Percentiles rank a stretch among this genome's conserved stretches.
These are phyloP conservation scores for Amaurobius ferox DNA, from an alignment of 2,888 invertebrate genomes.

Conservation along the genomic window DNA sequence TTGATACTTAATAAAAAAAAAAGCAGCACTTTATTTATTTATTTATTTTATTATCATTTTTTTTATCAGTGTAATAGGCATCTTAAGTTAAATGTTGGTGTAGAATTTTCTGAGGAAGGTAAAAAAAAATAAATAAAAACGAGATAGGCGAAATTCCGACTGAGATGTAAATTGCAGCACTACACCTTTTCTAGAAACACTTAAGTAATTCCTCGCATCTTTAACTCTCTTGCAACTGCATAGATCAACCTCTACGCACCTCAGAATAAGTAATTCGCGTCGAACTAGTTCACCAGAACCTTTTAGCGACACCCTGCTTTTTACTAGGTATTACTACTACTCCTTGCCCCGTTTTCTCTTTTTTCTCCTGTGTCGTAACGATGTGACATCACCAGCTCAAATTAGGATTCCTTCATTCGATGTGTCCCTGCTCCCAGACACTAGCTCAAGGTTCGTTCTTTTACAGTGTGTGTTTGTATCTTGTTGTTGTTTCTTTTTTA, in stretches of 20 bases:
- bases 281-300: conserved; percentile 1
- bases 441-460: neutral
- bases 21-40: too few species aligned
- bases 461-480: too few species aligned
- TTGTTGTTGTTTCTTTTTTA: neutral
- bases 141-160: too few species aligned
- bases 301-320: neutral
- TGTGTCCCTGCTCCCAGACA: neutral
- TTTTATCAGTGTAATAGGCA: too few species aligned
- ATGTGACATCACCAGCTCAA: neutral
- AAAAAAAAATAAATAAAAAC: too few species aligned
- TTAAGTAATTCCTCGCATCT: neutral
- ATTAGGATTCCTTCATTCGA: neutral
- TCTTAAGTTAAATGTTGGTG: too few species aligned
- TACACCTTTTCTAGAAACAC: too few species aligned
- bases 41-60: too few species aligned
- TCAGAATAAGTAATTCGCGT: neutral
- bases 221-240: neutral
- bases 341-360: neutral
- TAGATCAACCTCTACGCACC: neutral
- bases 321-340: neutral
- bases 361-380: neutral
- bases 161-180: too few species aligned
- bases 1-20: too few species aligned
- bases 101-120: too few species aligned